phyloP scores from a whole-genome alignment of 2,888 invertebrate species.

The Deladenus siricidicola region DNA sequence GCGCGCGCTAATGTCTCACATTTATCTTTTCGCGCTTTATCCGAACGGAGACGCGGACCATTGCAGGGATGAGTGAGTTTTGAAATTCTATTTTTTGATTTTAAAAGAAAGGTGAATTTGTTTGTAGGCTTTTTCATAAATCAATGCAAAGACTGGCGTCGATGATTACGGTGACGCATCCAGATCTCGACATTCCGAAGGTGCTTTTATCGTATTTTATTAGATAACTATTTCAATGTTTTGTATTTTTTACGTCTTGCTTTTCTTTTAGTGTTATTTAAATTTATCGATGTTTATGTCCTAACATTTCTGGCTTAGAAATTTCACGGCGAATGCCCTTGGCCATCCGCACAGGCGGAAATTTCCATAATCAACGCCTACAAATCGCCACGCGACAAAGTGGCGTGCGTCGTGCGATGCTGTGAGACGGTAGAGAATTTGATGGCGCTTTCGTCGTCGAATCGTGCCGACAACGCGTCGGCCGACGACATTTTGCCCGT shows the following conservation, averaged over 20 bases:
- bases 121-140: constrained; percentile 69
- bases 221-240: too few species aligned
- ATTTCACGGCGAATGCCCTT: constrained; percentile 82
- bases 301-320: constrained; percentile 56
- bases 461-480: constrained; percentile 61
- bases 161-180: constrained; percentile 70
- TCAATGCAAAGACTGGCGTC: constrained; percentile 75
- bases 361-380: constrained; percentile 79
- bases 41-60: constrained; percentile 94
- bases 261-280: background rate
- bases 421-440: constrained; percentile 88
- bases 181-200: constrained; percentile 72
- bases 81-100: background rate
- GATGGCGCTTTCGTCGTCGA: constrained; percentile 66
- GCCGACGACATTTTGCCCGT: constrained; percentile 91
- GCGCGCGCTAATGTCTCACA: constrained; percentile 73
- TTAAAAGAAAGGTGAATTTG: background rate
- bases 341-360: constrained; percentile 86
- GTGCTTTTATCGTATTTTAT: constrained; percentile 40
- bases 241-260: too few species aligned
- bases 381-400: constrained; percentile 57
- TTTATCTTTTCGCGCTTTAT: constrained; percentile 85
- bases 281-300: too few species aligned
- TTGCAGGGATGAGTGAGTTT: constrained; percentile 73
- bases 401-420: constrained; percentile 62